Base-by-base conservation (phyloP, 2,888 invertebrate species). In the Rhorus exstirpatorius region DNA sequence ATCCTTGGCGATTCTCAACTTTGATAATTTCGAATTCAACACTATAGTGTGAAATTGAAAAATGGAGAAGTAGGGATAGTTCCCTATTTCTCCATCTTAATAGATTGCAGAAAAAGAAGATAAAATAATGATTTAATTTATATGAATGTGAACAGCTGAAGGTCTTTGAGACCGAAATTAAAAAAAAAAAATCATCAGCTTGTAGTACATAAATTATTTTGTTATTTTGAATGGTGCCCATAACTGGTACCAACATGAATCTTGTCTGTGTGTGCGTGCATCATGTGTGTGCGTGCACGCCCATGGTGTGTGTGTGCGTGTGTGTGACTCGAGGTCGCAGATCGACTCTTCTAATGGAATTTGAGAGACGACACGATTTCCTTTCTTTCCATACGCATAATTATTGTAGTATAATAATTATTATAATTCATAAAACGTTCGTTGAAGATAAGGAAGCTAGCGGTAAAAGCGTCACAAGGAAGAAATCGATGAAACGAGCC, bases 401-500 rank as follows among this genome's bases (percentile, higher is more conserved):
- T 44, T 65, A 41, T 24, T 60, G 65, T 55, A 67, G 21, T 46
- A 67, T 31, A 10, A 77, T 44, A 67, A 67, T 60, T 53, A 49
- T n/a, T 19, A 65, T 19, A 65, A 77, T 77, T 35, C 21, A 72
- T 68, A 67, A 61, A 81, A 67, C 7, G 24, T 81, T 81, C 81
- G 81, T 81, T 81, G 81, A 81, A 81, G 76, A 81, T 61, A 24
- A 67, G 49, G 71, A 67, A 77, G 72, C 78, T 78, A 72, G 51
- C 49, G 7, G 14, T 26, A 31, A 41, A 81, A 81, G 71, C 81
- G 44, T 67, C n/a, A 61, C 4, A 41, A 44, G 76, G 76, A 67
- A 72, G 77, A 81, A 72, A 58, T 6, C 31, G 26, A 49, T 24
- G 38, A 61, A 61, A 70, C 12, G 21, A 24, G 24, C 63, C 71